Evolutionary conservation across 2,888 invertebrate species (phyloP).

Genomic region (Ectemnius cavifrons): DNA sequence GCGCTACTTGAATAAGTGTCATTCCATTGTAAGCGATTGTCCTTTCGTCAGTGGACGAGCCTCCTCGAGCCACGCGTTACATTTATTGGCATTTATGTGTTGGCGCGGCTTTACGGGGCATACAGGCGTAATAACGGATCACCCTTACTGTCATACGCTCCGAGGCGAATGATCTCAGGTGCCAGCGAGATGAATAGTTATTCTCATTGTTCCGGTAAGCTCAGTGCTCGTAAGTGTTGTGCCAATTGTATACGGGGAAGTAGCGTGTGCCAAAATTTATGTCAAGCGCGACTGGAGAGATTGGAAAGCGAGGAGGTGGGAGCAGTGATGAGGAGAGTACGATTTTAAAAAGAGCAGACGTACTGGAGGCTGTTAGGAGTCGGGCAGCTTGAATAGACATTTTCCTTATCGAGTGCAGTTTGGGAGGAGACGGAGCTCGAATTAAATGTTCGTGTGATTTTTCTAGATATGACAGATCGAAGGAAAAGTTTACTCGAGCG

Average conservation of each 20-base stretch:
- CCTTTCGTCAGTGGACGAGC: constrained; percentile 41
- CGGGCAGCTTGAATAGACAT: constrained; percentile 18
- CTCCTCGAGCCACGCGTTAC: constrained; percentile 44
- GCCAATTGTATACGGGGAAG: constrained; percentile 47
- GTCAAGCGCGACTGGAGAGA: not conserved
- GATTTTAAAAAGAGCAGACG: constrained; percentile 24
- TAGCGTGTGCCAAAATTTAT: constrained; percentile 55
- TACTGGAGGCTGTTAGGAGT: constrained; percentile 21
- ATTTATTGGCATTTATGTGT: constrained; percentile 41
- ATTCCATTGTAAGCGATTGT: constrained; percentile 31
- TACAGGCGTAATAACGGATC: constrained; percentile 32
- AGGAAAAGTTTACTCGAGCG: constrained; percentile 18
- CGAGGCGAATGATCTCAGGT: constrained; percentile 53
- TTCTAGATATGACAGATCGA: constrained; percentile 4
- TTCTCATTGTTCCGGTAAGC: constrained; percentile 58
- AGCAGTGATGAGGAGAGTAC: constrained; percentile 26
- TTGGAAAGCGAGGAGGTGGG: not conserved
- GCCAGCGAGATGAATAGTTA: constrained; percentile 48
- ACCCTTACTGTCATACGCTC: constrained; percentile 47
- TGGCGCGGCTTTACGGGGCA: constrained; percentile 23
- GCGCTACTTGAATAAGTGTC: not conserved
- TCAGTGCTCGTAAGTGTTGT: constrained; percentile 57
- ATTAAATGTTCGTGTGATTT: not conserved
- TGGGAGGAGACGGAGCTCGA: not conserved
- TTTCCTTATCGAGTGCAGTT: not conserved